Base-by-base conservation (phyloP, 64 coral and sea anemone species). In the Anthopleura sola region DNA sequence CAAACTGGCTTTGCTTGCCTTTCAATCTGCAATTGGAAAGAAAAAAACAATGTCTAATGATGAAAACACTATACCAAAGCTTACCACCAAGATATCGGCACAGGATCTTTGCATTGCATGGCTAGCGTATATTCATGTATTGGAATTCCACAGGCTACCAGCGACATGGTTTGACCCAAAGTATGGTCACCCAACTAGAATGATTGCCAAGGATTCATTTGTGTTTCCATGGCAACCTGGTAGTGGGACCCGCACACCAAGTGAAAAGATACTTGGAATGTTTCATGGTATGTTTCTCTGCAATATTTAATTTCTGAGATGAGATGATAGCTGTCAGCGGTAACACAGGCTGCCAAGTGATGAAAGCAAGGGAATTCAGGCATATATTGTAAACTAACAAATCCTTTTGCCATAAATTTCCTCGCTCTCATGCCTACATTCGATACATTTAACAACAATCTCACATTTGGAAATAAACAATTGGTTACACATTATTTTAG, bases 101-200 rank as follows among this genome's bases (percentile, higher is more conserved):
- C 68, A 62, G 68, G 97, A 99, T 49, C 77, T 77, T 28, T 90
- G 89, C 81, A 69, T 92, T 16, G 78, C 91, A 4, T 99, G 97
- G 97, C 84, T 99, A 47, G 93, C 83, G n/a, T 99, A 99, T n/a
- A 99, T 99, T 24, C 87, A 99, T 83, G 87, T 99, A 24, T 89
- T 94, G 49, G 97, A 99, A 80, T 99, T 99, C 87, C 87, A 94
- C 75, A 90, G 90, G n/a, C 79, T 94, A 54, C 97, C 97, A 26
- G 24, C 69, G 3, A 57, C 74, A 14, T 95, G 90, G 90, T 99
- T 92, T 87, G 90, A 95, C 36, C 87, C 87, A 16, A 40, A 56
- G 2, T 33, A 82, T 68, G 90, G 84, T 33, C 84, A 87, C 31
- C 97, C 97, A 37, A 86, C 93, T 9, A 92, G 90, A 58, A 99